phyloP scores from a whole-genome alignment of 2,113 vertebrate species.

The Hypomesus transpacificus region DNA sequence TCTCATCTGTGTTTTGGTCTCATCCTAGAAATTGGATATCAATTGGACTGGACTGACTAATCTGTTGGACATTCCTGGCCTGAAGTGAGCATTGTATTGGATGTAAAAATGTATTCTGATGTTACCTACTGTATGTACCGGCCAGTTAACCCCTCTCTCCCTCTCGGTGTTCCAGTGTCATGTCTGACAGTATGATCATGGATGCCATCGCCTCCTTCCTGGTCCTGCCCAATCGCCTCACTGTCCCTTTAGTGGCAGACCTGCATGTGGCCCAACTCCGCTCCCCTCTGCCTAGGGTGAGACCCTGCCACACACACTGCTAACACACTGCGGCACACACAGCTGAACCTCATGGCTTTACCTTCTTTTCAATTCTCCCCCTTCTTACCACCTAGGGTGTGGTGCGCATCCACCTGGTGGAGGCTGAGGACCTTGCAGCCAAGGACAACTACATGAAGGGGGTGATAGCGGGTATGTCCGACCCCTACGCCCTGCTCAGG shows the following conservation, averaged over 20 bases:
- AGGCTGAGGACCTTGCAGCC: constrained; percentile 76
- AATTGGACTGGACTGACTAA: constrained; percentile 96
- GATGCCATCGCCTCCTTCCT: constrained; percentile 88
- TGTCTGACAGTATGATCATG: constrained; percentile 93
- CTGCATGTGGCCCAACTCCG: constrained; percentile 84
- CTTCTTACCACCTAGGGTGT: constrained; percentile 74
- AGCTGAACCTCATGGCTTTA: background rate
- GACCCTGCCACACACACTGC: constrained; percentile 7
- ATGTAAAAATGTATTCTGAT: too few species aligned
- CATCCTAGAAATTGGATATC: constrained; percentile 79
- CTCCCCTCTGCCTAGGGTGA: constrained; percentile 87
- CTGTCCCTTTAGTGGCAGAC: constrained; percentile 81
- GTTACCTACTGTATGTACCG: background rate
- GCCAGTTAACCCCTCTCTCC: background rate
- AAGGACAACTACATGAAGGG: constrained; percentile 88
- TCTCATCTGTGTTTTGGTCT: constrained; percentile 1
- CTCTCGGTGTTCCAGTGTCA: constrained; percentile 63
- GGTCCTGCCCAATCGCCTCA: constrained; percentile 88
- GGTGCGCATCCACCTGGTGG: constrained; percentile 83
- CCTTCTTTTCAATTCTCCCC: background rate
- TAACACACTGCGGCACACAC: background rate
- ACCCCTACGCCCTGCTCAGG: constrained; percentile 84
- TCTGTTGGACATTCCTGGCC: constrained; percentile 88
- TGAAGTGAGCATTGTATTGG: constrained; percentile 75
- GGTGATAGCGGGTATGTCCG: constrained; percentile 85